A percentile compares a stretch with the other conserved stretches of the same genome.
Evolutionary conservation across 2,888 invertebrate species (phyloP).

Genomic region (Gnatocerus cornutus): DNA sequence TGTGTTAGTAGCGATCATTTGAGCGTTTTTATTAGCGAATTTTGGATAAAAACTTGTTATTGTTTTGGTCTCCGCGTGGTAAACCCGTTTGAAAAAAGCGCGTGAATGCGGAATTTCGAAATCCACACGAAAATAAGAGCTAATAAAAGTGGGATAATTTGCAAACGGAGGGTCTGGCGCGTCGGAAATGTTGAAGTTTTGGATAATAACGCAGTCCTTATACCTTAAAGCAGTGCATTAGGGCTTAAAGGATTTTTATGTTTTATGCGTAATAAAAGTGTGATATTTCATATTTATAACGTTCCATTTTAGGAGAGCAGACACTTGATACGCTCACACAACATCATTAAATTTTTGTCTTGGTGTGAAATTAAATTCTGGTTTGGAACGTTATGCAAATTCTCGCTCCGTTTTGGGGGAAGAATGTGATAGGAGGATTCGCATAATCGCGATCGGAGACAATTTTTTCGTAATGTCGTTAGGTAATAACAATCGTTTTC

Average conservation of each 20-base stretch:
- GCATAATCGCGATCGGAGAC: slow-evolving; percentile 6
- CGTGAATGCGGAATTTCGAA: too few species aligned
- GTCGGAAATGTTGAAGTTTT: slow-evolving; percentile 4
- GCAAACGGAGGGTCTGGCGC: slow-evolving; percentile 16
- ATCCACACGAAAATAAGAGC: too few species aligned
- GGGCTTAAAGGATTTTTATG: slow-evolving; percentile 44
- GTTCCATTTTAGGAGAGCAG: slow-evolving; percentile 13
- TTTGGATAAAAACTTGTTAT: too few species aligned
- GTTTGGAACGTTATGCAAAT: slow-evolving; percentile 10
- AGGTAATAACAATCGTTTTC: slow-evolving; percentile 44
- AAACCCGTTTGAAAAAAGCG: too few species aligned
- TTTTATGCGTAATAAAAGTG: slow-evolving; percentile 43
- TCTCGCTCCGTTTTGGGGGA: not conserved
- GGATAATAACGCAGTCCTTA: slow-evolving; percentile 32
- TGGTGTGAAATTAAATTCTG: slow-evolving; percentile 17
- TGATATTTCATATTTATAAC: slow-evolving; percentile 46
- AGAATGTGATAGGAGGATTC: slow-evolving; percentile 1
- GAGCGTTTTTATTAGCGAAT: too few species aligned
- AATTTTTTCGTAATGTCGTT: slow-evolving; percentile 29
- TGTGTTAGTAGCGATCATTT: too few species aligned
- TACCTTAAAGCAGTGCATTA: slow-evolving; percentile 45
- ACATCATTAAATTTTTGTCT: slow-evolving; percentile 31
- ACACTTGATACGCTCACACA: slow-evolving; percentile 19
- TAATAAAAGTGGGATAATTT: slow-evolving; percentile 46
- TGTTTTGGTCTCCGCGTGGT: too few species aligned